These are phyloP conservation scores for Acronicta aceris DNA, from an alignment of 2,888 invertebrate genomes.

Conservation along the genomic window DNA sequence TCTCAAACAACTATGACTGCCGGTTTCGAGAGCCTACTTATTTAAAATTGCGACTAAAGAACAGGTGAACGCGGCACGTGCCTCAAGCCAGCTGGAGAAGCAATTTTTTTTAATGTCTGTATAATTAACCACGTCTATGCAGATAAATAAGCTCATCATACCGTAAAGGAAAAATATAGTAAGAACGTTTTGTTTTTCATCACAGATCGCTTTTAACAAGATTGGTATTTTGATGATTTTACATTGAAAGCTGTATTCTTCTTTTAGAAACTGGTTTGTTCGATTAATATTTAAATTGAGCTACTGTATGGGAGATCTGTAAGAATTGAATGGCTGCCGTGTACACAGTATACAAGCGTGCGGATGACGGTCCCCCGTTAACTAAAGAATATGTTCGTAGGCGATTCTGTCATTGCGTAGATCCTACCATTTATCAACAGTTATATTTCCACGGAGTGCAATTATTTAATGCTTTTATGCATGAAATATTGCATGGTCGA, in stretches of 20 bases:
- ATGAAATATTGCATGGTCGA: slow-evolving; percentile 60
- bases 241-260: slow-evolving; percentile 31
- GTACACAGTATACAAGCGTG: slow-evolving; percentile 35
- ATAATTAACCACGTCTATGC: slow-evolving; percentile 60
- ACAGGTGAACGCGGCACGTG: slow-evolving; percentile 85
- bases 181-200: slow-evolving; percentile 10
- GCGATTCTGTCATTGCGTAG: slow-evolving; percentile 56
- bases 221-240: slow-evolving; percentile 14
- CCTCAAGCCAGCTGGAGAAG: slow-evolving; percentile 72
- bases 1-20: slow-evolving; percentile 54
- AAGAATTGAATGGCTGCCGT: slow-evolving; percentile 16
- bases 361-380: slow-evolving; percentile 65
- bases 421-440: slow-evolving; percentile 65
- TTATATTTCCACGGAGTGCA: slow-evolving; percentile 56
- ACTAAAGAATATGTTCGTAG: slow-evolving; percentile 59
- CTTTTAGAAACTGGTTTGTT: slow-evolving; percentile 52
- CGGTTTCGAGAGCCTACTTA: slow-evolving; percentile 61
- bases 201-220: slow-evolving; percentile 9
- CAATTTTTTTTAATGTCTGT: slow-evolving; percentile 60
- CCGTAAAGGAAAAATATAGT: slow-evolving; percentile 5
- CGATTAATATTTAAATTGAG: slow-evolving; percentile 50
- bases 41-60: slow-evolving; percentile 62
- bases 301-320: slow-evolving; percentile 29
- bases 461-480: slow-evolving; percentile 63
- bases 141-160: slow-evolving; percentile 51